Conservation (phyloP, 1,140 invertebrate genomes). For the Apis laboriosa region DNA sequence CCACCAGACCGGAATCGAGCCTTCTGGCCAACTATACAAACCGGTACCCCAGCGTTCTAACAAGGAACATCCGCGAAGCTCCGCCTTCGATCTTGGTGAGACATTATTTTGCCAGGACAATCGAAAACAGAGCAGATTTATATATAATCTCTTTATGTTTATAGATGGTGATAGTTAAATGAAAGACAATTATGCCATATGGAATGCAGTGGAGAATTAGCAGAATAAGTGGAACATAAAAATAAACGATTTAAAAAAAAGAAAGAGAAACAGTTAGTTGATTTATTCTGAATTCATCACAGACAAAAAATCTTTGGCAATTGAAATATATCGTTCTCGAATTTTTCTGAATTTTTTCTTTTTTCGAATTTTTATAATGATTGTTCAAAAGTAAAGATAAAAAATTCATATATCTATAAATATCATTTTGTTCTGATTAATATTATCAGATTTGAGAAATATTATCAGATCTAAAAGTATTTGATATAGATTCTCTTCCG, state of each 20-base stretch:
- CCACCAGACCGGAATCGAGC: constrained; percentile 44
- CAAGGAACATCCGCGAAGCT: constrained; percentile 36
- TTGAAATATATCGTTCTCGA: too few relatives aligned
- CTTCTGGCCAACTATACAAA: constrained; percentile 37
- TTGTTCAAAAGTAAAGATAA: too few relatives aligned
- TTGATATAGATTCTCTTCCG: neutral
- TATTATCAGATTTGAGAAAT: too few relatives aligned
- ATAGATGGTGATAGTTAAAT: neutral
- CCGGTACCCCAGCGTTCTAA: constrained; percentile 40
- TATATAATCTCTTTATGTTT: neutral
- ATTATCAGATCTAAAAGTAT: too few relatives aligned
- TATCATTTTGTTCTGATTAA: neutral
- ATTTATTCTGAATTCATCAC: neutral
- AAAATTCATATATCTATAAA: neutral
- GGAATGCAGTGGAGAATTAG: neutral
- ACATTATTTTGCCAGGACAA: constrained; percentile 6
- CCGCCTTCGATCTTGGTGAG: constrained; percentile 35
- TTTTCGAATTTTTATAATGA: neutral
- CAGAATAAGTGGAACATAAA: neutral
- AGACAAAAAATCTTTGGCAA: neutral
- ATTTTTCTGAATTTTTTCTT: too few relatives aligned
- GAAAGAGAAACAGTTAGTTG: neutral
- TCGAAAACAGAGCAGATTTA: neutral
- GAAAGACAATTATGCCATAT: neutral
- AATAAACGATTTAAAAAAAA: neutral